These are phyloP conservation scores for Apodemia mormo DNA, from an alignment of 2,888 invertebrate species.

Conservation along the genomic window DNA sequence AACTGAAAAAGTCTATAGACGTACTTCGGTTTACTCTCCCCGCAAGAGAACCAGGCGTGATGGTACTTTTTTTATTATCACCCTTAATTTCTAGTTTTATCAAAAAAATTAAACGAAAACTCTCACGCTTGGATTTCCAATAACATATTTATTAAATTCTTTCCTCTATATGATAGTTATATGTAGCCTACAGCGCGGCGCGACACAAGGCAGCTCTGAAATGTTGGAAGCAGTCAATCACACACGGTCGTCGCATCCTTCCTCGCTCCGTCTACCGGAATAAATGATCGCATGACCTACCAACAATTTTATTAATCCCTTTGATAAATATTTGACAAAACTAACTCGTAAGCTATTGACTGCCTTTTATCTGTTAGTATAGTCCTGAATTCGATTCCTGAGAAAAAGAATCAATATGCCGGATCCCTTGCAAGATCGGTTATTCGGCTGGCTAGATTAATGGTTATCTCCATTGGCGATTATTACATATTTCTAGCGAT, in stretches of 20 bases:
- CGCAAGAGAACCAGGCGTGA: too few relatives aligned
- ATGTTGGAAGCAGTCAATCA: slow-evolving; percentile 13
- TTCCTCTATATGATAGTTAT: slow-evolving; percentile 21
- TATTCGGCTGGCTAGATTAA: too few relatives aligned
- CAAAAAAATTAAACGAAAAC: too few relatives aligned
- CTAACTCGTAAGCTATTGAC: not conserved
- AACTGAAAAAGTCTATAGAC: too few relatives aligned
- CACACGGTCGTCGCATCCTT: slow-evolving; percentile 52
- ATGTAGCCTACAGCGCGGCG: slow-evolving; percentile 1
- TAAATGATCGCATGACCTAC: slow-evolving; percentile 60
- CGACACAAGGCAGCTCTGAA: slow-evolving; percentile 25
- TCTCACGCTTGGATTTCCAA: not conserved
- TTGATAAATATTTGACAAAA: slow-evolving; percentile 1
- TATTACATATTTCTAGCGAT: too few relatives aligned
- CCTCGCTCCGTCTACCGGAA: slow-evolving; percentile 65
- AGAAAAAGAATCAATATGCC: too few relatives aligned
- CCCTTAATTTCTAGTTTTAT: too few relatives aligned
- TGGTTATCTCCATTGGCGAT: too few relatives aligned
- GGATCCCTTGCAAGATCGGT: too few relatives aligned
- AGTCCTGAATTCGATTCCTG: too few relatives aligned
- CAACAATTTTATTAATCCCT: slow-evolving; percentile 18
- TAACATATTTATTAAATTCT: slow-evolving; percentile 1
- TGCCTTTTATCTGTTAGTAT: not conserved
- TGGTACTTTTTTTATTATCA: too few relatives aligned
- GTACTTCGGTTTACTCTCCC: too few relatives aligned